Percentiles rank a stretch among this genome's conserved stretches.
Conservation (phyloP, 2,888 invertebrate genomes). For the Ganaspis brasiliensis region DNA sequence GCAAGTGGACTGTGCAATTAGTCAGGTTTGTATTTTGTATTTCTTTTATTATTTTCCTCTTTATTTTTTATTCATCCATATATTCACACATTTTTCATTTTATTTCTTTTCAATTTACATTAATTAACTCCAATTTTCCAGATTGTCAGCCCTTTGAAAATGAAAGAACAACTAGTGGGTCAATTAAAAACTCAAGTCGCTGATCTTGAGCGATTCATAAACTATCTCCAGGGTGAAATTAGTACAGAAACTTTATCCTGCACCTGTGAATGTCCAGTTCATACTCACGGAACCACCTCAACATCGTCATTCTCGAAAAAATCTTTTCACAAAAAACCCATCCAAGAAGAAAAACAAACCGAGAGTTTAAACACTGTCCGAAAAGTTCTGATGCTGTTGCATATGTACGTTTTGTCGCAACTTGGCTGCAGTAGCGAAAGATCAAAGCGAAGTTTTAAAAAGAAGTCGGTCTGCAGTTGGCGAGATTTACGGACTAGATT, state of each 20-base stretch:
- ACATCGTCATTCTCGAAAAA: constrained; percentile 69
- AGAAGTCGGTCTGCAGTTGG: constrained; percentile 95
- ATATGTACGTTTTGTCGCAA: constrained; percentile 96
- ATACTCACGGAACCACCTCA: constrained; percentile 68
- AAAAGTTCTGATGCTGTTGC: constrained; percentile 93
- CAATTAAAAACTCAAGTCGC: constrained; percentile 98
- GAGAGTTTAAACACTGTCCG: constrained; percentile 90
- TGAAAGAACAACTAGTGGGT: constrained; percentile 97
- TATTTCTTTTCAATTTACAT: not conserved
- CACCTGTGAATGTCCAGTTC: constrained; percentile 81
- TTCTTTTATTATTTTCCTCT: not conserved
- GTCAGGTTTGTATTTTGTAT: constrained; percentile 83
- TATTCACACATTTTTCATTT: too few relatives aligned
- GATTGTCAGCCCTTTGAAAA: constrained; percentile 95
- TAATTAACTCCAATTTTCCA: constrained; percentile 70
- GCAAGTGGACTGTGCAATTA: constrained; percentile 94
- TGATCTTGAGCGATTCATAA: constrained; percentile 98
- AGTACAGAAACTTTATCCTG: constrained; percentile 81
- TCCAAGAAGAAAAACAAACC: constrained; percentile 78
- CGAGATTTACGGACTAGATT: constrained; percentile 96
- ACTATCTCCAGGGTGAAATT: constrained; percentile 92
- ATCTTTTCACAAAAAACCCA: constrained; percentile 77
- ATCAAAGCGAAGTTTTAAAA: constrained; percentile 91
- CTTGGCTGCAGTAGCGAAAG: constrained; percentile 91
- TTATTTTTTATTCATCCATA: too few relatives aligned